Evolutionary conservation across 2,888 invertebrate genomes (phyloP).

Genomic region (Cerceris rybyensis): DNA sequence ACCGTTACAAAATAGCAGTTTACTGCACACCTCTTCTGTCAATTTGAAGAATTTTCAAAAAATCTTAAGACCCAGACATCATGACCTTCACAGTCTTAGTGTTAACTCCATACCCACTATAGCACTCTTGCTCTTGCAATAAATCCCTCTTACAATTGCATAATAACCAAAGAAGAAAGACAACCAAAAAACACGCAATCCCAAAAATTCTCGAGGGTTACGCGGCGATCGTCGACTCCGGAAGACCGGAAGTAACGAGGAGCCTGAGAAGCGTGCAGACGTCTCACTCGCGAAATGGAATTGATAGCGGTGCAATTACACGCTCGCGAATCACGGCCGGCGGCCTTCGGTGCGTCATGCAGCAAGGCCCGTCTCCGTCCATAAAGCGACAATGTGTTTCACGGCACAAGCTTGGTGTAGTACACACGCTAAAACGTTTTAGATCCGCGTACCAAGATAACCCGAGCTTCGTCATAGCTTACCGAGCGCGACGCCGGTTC

Average conservation of each 20-base stretch:
- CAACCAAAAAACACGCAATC: neutral
- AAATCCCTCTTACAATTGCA: neutral
- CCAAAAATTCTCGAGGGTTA: neutral
- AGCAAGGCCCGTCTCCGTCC: slow-evolving; percentile 53
- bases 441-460: slow-evolving; percentile 78
- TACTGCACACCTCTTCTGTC: too few relatives aligned
- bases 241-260: neutral
- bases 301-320: slow-evolving; percentile 71
- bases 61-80: too few relatives aligned
- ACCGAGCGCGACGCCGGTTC: slow-evolving; percentile 79
- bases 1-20: too few relatives aligned
- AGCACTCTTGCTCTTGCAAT: too few relatives aligned
- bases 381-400: slow-evolving; percentile 67
- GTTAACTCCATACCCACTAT: neutral
- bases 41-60: too few relatives aligned
- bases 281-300: slow-evolving; percentile 54
- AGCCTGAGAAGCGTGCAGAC: slow-evolving; percentile 27
- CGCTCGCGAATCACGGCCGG: slow-evolving; percentile 65
- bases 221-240: neutral
- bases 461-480: slow-evolving; percentile 80
- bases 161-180: neutral
- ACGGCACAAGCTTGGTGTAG: slow-evolving; percentile 50
- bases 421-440: slow-evolving; percentile 76
- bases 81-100: neutral
- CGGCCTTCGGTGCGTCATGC: slow-evolving; percentile 43